Evolutionary conservation across 2,113 vertebrate genomes (phyloP), one percentile per base, ranked within the genome.

Genomic region (Anguilla japonica): DNA sequence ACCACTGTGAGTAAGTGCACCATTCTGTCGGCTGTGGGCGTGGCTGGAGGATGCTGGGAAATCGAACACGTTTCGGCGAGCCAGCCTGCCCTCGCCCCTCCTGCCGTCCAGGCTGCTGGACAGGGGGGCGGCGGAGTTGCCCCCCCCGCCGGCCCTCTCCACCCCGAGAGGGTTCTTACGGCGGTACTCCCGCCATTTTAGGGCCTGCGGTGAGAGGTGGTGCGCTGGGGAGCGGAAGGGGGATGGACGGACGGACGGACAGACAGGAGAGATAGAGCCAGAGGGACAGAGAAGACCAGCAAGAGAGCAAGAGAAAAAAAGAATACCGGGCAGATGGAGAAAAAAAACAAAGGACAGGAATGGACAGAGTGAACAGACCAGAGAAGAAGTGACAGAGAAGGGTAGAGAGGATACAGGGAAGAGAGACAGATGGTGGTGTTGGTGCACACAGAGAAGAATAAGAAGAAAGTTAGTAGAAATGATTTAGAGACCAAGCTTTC

Each of bases 161-260:
- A 97, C 93, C 79, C 97, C 97, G 89, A 99, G 92, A 14, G 98
- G 98, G 95, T 99, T 99, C 91, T 95, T 96, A 34, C 97, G 96
- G 57, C 98, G 96, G 91, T 99, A 99, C 89, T 99, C 98, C 83
- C 97, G 95, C 98, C 98, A 99, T 93, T 99, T 99, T 90, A 99
- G 96, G 0, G 97, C 97, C 96, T 99, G 98, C 0, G 98, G 98
- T 82, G 98, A 99, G 81, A 99, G 96, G 93, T 99, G 98, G 92
- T 99, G 97, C 0, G 95, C 98, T 99, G 89, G 89, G 83, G 75
- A 46, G 22, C 56, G 63, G 83, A 41, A 41, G 87, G 84, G 87
- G 39, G 79, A 86, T 86, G 86, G 85, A 41, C 0, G 87, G 84
- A 85, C 7, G 26, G 79, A 53, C 63, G 43, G 84, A 88, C 89